Percentiles rank a stretch among this genome's conserved stretches.
Conservation (phyloP, 2,797 vertebrate species). For the Fistularia tabacaria region DNA sequence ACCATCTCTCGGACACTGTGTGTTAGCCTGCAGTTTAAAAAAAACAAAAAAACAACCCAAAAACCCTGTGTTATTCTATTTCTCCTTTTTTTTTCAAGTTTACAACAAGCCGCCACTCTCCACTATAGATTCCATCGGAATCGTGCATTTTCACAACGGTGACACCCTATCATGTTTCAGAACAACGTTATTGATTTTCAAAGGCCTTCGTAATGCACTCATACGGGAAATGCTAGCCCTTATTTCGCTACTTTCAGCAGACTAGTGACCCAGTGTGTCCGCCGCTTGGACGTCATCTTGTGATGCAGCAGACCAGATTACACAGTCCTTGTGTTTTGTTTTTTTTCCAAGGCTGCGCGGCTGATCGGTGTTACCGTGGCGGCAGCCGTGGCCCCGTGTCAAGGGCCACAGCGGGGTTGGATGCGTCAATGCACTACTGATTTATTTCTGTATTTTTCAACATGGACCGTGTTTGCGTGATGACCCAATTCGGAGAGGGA, state of each 20-base stretch:
- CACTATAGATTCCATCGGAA: too few relatives aligned
- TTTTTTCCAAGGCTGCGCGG: slow-evolving; percentile 49
- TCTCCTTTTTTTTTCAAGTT: too few relatives aligned
- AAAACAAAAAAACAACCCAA: too few relatives aligned
- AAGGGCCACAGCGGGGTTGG: slow-evolving; percentile 29
- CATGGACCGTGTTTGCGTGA: slow-evolving; percentile 6
- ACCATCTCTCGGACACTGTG: too few relatives aligned
- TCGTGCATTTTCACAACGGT: too few relatives aligned
- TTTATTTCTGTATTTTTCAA: slow-evolving; percentile 26
- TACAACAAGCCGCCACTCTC: too few relatives aligned
- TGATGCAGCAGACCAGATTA: slow-evolving; percentile 33
- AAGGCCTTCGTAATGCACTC: too few relatives aligned
- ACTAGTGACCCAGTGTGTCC: slow-evolving; percentile 28
- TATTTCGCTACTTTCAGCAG: not conserved
- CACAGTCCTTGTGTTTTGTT: slow-evolving; percentile 47
- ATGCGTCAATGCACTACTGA: slow-evolving; percentile 13
- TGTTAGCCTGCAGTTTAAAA: too few relatives aligned
- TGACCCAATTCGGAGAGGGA: not conserved
- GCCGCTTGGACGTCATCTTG: slow-evolving; percentile 33
- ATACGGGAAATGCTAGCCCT: not conserved
- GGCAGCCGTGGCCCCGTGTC: slow-evolving; percentile 48
- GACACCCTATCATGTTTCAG: too few relatives aligned
- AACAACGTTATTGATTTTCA: not conserved
- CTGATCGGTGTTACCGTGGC: slow-evolving; percentile 42
- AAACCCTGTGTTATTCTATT: too few relatives aligned